Base-by-base conservation (phyloP, 1,140 invertebrate species). In the Ceratina australensis region DNA sequence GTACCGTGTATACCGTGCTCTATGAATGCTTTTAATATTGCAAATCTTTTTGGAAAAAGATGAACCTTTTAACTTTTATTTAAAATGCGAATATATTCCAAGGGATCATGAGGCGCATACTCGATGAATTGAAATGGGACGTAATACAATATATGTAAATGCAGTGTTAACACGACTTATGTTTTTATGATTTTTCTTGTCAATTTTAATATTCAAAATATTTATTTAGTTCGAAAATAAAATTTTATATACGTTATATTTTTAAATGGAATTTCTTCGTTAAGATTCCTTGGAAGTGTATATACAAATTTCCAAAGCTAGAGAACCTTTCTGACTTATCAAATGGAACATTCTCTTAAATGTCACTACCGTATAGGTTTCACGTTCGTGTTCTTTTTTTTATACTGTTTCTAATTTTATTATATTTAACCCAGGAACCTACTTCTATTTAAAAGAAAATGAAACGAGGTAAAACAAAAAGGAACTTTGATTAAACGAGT, bases 221-320 rank as follows among this genome's bases (percentile, higher is more conserved):
- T n/a, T 66, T 33, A 73, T 59, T 67, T 20, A 65, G 8, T 47
- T 65, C 24, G 24, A 56, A 26, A 74, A 74, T 66, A 61, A 82
- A 80, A 67, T n/a, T 52, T 47, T 68, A n/a, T n/a, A n/a, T n/a
- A n/a, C 15, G 67, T 71, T 82, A 60, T 52, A 68, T 72, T 42
- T 72, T 56, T 54, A 81, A 57, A 42, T 47, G 22, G n/a, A 47
- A 60, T 66, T 52, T 69, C 57, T 79, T 79, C 73, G 78, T 80
- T 84, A 80, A 71, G 63, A 81, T 78, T 71, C 59, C 60, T 80
- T 81, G 77, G 64, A 78, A 81, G 83, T 87, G 88, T 84, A 87
- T 80, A 85, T 81, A 85, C 84, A 57, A 50, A 0, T 79, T 63
- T 78, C 15, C 24, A 66, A 67, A 26, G 28, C 16, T 54, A 50